Base-by-base conservation (phyloP, 35 echinoderm and acorn worm species). In the Holothuria glaberrima region DNA sequence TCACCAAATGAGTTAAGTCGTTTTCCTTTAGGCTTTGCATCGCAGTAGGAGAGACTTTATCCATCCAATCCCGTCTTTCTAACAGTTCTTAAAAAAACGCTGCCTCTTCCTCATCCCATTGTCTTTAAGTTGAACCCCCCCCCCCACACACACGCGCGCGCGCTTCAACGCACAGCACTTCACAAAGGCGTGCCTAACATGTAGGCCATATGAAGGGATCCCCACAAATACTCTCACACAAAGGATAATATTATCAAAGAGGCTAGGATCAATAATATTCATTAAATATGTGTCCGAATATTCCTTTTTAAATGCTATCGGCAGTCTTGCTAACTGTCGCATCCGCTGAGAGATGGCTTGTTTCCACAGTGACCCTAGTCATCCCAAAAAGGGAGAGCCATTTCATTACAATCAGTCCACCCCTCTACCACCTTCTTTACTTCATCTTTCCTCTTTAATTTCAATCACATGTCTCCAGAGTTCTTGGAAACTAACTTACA, bases 371-470 rank as follows among this genome's bases (percentile, higher is more conserved):
- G n/a, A 31, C 2, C 79, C 79, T 3, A 83, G 79, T 59, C 29
- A 21, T 10, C 61, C 29, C 25, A 83, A 36, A 12, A 25, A 22
- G 13, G 66, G 25, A 13, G 66, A 69, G 0, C 66, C 66, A 26
- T 21, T 50, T n/a, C 74, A 78, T 78, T 0, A 48, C 17, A 10
- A 78, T 78, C 1, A 78, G 74, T 2, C 33, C 67, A 59, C 75
- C 86, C 86, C 68, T 73, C 46, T 19, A 89, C 36, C 28, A 74
- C 24, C 48, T 44, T 58, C 44, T 89, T 89, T 0, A 74, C 13
- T 16, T 89, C 65, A 75, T 89, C 86, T 0, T 89, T 68, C 34
- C 67, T 89, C 68, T 75, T 89, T 38, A 46, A 54, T 22, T 48
- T 22, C 0, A 88, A 1, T 41, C 7, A 41, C 48, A 70, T 71